phyloP scores from a whole-genome alignment of 23 tunicate species.

The Pegea sp. region DNA sequence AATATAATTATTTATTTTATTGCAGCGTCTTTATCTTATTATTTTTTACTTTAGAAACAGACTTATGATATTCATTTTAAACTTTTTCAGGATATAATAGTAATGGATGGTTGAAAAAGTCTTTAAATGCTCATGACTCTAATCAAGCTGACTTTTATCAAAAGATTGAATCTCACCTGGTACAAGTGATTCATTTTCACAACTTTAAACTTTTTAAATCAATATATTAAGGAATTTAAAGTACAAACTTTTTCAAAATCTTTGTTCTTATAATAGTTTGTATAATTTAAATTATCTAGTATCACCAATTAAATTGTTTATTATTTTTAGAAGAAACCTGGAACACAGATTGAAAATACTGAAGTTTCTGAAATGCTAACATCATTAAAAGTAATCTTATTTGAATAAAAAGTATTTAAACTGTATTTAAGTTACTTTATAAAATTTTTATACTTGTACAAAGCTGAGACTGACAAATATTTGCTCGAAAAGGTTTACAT shows the following conservation, averaged over 20 bases:
- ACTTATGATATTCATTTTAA: not conserved
- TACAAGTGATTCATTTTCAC: not conserved
- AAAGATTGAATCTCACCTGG: conserved; percentile 5
- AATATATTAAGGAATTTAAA: too few species aligned
- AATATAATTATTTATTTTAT: not conserved
- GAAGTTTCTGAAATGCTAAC: not conserved
- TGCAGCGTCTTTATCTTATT: not conserved
- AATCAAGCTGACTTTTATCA: conserved; percentile 42
- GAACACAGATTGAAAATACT: too few species aligned
- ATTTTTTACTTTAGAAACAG: not conserved
- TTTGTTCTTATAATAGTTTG: too few species aligned
- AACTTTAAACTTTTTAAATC: too few species aligned
- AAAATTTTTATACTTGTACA: not conserved
- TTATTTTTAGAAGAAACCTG: too few species aligned
- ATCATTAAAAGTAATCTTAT: conserved; percentile 1
- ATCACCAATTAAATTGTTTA: too few species aligned
- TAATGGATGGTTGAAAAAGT: conserved; percentile 80
- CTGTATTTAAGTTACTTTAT: not conserved
- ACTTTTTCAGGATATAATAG: conserved; percentile 34
- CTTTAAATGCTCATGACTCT: conserved; percentile 7
- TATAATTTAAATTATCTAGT: too few species aligned
- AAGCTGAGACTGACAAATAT: not conserved
- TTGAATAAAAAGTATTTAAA: not conserved
- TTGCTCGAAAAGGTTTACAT: conserved; percentile 17
- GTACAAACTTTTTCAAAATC: too few species aligned